A percentile compares a stretch with the other conserved stretches of the same genome.
These are phyloP conservation scores for Uropetala carovei DNA, from an alignment of 2,888 invertebrate genomes.

Conservation along the genomic window DNA sequence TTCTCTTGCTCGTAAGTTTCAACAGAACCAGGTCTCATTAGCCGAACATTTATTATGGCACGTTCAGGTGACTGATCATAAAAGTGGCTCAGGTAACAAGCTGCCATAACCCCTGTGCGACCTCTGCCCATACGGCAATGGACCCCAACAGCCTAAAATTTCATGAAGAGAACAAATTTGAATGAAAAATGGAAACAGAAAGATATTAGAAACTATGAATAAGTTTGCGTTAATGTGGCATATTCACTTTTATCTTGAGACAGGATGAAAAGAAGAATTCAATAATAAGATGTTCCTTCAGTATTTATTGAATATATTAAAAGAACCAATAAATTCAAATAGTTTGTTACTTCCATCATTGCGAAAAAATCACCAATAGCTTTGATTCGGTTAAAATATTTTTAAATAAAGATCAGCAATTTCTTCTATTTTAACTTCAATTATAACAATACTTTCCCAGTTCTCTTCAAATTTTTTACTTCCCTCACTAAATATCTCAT, in stretches of 20 bases:
- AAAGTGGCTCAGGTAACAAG: slow-evolving; percentile 83
- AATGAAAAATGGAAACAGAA: not conserved
- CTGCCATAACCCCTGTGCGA: slow-evolving; percentile 84
- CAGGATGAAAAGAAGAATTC: not conserved
- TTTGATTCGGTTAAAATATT: too few species aligned
- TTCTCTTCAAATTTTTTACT: too few species aligned
- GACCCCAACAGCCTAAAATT: slow-evolving; percentile 80
- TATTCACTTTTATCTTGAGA: too few species aligned
- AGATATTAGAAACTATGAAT: not conserved
- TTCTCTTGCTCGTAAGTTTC: slow-evolving; percentile 81
- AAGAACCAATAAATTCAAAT: too few species aligned
- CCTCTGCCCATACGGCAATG: slow-evolving; percentile 85
- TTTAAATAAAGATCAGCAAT: too few species aligned
- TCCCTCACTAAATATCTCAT: too few species aligned
- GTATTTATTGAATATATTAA: too few species aligned
- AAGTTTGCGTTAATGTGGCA: not conserved
- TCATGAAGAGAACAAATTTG: not conserved
- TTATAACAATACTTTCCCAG: too few species aligned
- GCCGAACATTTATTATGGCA: slow-evolving; percentile 80
- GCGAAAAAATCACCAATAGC: too few species aligned
- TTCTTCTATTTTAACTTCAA: too few species aligned
- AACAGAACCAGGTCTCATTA: slow-evolving; percentile 81
- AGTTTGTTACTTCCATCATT: too few species aligned
- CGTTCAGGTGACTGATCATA: slow-evolving; percentile 79
- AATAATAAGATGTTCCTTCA: not conserved